Evolutionary conservation across 2,888 invertebrate genomes (phyloP).

Genomic region (Spodoptera picta): DNA sequence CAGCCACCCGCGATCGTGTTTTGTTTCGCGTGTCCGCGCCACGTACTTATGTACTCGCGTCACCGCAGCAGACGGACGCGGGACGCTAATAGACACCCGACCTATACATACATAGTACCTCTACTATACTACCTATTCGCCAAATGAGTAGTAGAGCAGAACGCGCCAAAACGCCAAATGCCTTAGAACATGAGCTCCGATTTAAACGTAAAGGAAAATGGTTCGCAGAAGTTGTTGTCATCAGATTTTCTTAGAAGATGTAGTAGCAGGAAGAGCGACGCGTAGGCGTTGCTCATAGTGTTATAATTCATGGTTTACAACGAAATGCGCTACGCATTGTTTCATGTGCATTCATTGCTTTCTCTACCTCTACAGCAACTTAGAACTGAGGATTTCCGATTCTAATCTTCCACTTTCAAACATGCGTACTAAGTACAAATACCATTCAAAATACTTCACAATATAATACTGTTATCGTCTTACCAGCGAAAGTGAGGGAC

Average conservation of each 20-base stretch:
- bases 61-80: slow-evolving; percentile 46
- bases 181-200: slow-evolving; percentile 31
- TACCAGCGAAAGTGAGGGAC: too few species aligned
- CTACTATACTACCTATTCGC: slow-evolving; percentile 28
- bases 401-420: slow-evolving; percentile 16
- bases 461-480: too few species aligned
- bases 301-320: slow-evolving; percentile 20
- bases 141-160: slow-evolving; percentile 43
- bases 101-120: slow-evolving; percentile 29
- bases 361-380: slow-evolving; percentile 1
- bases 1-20: slow-evolving; percentile 69
- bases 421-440: not conserved
- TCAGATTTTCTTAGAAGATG: slow-evolving; percentile 36
- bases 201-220: slow-evolving; percentile 18
- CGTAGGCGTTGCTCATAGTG: slow-evolving; percentile 29
- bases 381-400: slow-evolving; percentile 7
- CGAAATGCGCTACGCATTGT: slow-evolving; percentile 1
- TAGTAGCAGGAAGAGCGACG: slow-evolving; percentile 36
- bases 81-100: slow-evolving; percentile 51
- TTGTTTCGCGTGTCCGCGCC: slow-evolving; percentile 60
- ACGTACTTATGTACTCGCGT: slow-evolving; percentile 49
- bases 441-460: too few species aligned
- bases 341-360: too few species aligned
- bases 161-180: slow-evolving; percentile 43
- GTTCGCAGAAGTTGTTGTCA: slow-evolving; percentile 41